Evolutionary conservation across 2,113 vertebrate species (phyloP).

Genomic region (Colius striatus): DNA sequence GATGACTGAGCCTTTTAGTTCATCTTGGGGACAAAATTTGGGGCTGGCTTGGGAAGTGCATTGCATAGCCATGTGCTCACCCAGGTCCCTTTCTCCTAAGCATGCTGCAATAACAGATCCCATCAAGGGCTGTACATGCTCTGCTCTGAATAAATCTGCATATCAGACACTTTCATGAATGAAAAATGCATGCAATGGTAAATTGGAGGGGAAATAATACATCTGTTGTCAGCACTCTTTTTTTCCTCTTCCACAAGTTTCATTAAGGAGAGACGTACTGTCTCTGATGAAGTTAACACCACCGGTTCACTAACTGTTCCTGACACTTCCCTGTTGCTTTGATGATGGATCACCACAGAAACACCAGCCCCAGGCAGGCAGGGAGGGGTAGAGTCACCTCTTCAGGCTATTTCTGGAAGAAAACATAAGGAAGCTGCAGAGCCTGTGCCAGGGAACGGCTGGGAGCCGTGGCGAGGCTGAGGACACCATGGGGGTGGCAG

Average conservation of each 20-base stretch:
- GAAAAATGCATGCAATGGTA: neutral
- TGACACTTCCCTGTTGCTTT: constrained; percentile 2
- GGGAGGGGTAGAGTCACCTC: constrained; percentile 8
- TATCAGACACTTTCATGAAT: neutral
- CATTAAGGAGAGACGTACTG: constrained; percentile 27
- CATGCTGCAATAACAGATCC: neutral
- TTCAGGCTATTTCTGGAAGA: neutral
- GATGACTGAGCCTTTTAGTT: neutral
- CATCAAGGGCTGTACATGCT: neutral
- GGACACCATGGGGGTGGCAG: rapidly evolving
- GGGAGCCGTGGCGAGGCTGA: rapidly evolving
- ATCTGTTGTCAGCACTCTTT: constrained; percentile 29
- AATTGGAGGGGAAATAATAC: constrained; percentile 19
- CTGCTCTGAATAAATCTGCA: neutral
- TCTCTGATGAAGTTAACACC: constrained; percentile 31
- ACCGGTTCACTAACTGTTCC: constrained; percentile 27
- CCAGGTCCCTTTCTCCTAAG: neutral
- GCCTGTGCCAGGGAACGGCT: neutral
- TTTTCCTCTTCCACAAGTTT: neutral
- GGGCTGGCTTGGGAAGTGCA: neutral
- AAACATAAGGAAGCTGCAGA: neutral
- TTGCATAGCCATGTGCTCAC: rapidly evolving
- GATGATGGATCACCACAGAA: neutral
- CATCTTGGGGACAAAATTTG: neutral
- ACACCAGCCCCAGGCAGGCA: neutral